A percentile compares a stretch with the other conserved stretches of the same genome.
Evolutionary conservation across 2,888 invertebrate species (phyloP).

Genomic region (Carabus problematicus): DNA sequence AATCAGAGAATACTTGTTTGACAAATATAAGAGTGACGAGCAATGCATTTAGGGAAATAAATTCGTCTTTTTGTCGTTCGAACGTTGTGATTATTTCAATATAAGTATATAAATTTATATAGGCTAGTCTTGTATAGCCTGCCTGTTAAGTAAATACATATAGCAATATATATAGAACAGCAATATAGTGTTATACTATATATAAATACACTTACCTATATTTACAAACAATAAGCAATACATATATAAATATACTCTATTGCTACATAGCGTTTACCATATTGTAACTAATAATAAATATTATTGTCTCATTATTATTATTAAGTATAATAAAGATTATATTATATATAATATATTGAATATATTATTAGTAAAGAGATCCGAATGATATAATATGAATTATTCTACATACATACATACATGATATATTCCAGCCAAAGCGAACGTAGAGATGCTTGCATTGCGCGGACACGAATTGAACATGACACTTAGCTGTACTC

Average conservation of each 20-base stretch:
- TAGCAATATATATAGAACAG: constrained; percentile 59
- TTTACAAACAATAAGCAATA: constrained; percentile 40
- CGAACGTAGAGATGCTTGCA: too few species aligned
- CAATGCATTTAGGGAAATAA: constrained; percentile 10
- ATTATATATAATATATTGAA: too few species aligned
- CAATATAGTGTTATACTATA: constrained; percentile 55
- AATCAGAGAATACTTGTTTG: not conserved
- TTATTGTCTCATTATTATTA: too few species aligned
- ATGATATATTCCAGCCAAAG: constrained; percentile 41
- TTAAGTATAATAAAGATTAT: too few species aligned
- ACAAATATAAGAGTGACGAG: not conserved
- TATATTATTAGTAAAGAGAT: too few species aligned
- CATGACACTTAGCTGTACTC: too few species aligned
- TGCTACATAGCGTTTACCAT: too few species aligned
- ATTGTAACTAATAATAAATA: too few species aligned
- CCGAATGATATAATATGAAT: too few species aligned
- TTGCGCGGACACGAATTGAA: too few species aligned
- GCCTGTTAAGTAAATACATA: constrained; percentile 55
- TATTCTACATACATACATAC: too few species aligned
- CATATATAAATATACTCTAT: too few species aligned
- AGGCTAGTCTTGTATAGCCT: constrained; percentile 54
- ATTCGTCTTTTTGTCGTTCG: constrained; percentile 1
- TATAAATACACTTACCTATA: constrained; percentile 45
- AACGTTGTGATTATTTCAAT: constrained; percentile 48
- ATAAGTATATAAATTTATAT: constrained; percentile 44